Evolutionary conservation across 2,888 invertebrate species (phyloP).

Genomic region (Apamea epomidion): DNA sequence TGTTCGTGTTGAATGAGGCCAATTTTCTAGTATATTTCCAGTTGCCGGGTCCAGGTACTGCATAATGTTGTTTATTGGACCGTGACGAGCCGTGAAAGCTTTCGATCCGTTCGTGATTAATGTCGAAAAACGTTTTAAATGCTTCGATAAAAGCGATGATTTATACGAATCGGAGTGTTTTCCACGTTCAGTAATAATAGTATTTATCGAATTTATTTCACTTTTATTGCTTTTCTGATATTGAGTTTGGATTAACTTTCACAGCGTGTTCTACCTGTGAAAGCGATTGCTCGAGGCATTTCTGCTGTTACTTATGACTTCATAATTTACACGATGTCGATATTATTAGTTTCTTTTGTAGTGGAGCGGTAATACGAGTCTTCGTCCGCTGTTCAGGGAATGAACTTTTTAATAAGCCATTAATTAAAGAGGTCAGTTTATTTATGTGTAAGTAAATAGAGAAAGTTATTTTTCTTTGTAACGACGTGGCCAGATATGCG

Average conservation of each 20-base stretch:
- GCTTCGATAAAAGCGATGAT: conserved; percentile 64
- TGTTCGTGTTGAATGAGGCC: conserved; percentile 62
- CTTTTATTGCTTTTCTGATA: conserved; percentile 56
- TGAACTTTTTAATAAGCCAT: not conserved
- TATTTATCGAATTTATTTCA: conserved; percentile 57
- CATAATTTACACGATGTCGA: not conserved
- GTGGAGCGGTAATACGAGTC: not conserved
- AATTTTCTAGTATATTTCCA: conserved; percentile 67
- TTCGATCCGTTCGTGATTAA: conserved; percentile 74
- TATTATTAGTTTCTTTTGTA: conserved; percentile 2
- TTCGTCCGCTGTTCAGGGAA: not conserved
- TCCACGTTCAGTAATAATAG: conserved; percentile 46
- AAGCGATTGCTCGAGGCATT: conserved; percentile 4
- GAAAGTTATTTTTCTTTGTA: too few relatives aligned
- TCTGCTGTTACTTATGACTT: conserved; percentile 7
- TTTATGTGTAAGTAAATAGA: not conserved
- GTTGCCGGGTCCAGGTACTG: conserved; percentile 52
- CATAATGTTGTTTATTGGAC: conserved; percentile 71
- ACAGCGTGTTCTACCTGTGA: conserved; percentile 16
- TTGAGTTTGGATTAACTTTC: conserved; percentile 50
- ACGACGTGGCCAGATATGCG: too few relatives aligned
- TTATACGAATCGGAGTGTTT: conserved; percentile 56
- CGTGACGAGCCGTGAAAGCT: conserved; percentile 72
- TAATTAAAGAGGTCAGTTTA: not conserved
- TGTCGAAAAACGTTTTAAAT: conserved; percentile 72